phyloP scores from a whole-genome alignment of 2,113 vertebrate species.

The Ceyx melanurus region DNA sequence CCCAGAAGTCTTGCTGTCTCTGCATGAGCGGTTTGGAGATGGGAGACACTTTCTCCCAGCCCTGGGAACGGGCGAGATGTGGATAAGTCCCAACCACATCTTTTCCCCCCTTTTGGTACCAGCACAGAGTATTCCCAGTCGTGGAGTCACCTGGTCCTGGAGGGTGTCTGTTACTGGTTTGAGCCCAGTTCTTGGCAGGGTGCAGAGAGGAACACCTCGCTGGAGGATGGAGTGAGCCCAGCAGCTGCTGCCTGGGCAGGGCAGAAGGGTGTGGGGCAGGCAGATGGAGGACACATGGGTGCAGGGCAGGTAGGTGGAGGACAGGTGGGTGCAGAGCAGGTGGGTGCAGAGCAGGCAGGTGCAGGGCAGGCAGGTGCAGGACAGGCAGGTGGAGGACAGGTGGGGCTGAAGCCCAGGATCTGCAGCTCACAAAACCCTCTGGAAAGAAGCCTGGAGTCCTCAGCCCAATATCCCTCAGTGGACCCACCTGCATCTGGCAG shows the following conservation, averaged over 20 bases:
- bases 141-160: accelerated
- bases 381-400: background rate
- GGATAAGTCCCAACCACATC: background rate
- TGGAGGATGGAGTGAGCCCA: background rate
- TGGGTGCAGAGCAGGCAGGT: background rate
- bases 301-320: background rate
- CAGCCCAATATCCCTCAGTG: background rate
- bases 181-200: background rate
- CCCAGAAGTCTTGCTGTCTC: background rate
- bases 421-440: background rate
- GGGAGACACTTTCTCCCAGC: background rate
- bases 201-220: background rate
- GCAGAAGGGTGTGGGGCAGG: background rate
- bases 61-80: background rate
- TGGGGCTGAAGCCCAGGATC: background rate
- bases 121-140: background rate
- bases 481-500: background rate
- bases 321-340: too few species aligned
- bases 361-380: background rate
- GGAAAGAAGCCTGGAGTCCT: background rate
- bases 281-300: background rate
- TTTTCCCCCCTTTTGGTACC: background rate
- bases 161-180: background rate
- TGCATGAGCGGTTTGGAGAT: background rate
- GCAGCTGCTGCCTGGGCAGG: background rate